Evolutionary conservation across 2,888 invertebrate genomes (phyloP).

Genomic region (Agrotis puta): DNA sequence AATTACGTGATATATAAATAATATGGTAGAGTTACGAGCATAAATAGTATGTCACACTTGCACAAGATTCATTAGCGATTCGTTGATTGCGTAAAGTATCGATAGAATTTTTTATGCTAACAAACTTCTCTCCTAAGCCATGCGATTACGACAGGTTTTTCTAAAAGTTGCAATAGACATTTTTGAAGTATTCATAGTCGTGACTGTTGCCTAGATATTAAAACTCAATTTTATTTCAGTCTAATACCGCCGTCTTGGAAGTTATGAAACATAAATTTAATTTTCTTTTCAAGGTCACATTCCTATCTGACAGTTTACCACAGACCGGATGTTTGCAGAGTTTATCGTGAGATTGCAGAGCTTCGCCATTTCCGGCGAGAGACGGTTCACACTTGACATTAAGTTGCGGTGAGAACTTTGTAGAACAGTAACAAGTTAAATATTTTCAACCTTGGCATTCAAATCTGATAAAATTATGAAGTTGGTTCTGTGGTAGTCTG

Average conservation of each 20-base stretch:
- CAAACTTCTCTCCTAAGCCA: background rate
- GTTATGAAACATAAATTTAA: background rate
- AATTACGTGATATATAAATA: background rate
- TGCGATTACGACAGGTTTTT: background rate
- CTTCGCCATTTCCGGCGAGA: slow-evolving; percentile 35
- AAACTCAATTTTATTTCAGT: background rate
- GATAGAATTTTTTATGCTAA: background rate
- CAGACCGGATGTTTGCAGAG: slow-evolving; percentile 25
- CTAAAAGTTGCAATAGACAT: background rate
- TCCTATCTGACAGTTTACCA: slow-evolving; percentile 13
- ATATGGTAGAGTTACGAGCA: background rate
- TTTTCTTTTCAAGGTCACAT: background rate
- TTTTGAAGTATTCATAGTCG: background rate
- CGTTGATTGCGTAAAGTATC: background rate
- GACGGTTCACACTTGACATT: slow-evolving; percentile 10
- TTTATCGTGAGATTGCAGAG: slow-evolving; percentile 44
- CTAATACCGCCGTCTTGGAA: background rate
- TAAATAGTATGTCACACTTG: background rate
- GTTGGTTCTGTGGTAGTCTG: background rate
- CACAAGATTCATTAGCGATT: background rate
- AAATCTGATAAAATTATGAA: slow-evolving; percentile 9
- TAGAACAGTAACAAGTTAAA: slow-evolving; percentile 24
- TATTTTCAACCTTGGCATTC: slow-evolving; percentile 9
- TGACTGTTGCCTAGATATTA: too few relatives aligned
- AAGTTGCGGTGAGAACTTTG: slow-evolving; percentile 23